Percentiles rank a stretch among this genome's conserved stretches.
Evolutionary conservation across 2,797 vertebrate genomes (phyloP).

Genomic region (Chiroxiphia lanceolata): DNA sequence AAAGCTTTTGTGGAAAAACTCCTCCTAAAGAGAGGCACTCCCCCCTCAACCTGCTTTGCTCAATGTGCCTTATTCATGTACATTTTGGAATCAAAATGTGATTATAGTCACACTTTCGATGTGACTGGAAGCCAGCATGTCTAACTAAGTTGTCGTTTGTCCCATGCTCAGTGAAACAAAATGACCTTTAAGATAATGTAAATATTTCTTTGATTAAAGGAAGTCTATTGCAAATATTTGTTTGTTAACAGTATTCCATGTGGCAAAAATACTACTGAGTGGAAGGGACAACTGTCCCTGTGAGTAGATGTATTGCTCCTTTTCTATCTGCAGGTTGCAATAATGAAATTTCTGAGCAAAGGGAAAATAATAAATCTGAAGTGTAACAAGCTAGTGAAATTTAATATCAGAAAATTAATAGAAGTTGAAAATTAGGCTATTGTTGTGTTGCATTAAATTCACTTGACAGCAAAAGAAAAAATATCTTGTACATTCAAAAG

Average conservation of each 20-base stretch:
- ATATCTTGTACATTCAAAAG: conserved; percentile 72
- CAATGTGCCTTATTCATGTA: conserved; percentile 50
- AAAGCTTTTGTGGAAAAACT: conserved; percentile 59
- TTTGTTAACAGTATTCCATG: conserved; percentile 6
- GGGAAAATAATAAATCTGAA: not conserved
- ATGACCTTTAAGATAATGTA: conserved; percentile 11
- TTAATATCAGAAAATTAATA: conserved; percentile 56
- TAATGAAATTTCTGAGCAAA: not conserved
- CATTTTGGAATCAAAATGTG: conserved; percentile 52
- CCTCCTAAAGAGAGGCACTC: conserved; percentile 43
- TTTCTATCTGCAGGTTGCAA: conserved; percentile 3
- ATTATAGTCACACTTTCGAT: conserved; percentile 27
- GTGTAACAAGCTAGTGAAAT: conserved; percentile 15
- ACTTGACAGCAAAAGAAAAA: conserved; percentile 52
- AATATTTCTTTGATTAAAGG: conserved; percentile 15
- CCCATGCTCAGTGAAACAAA: conserved; percentile 47
- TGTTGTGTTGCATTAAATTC: conserved; percentile 45
- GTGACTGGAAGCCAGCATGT: conserved; percentile 21
- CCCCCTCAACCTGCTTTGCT: not conserved
- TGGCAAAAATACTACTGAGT: not conserved
- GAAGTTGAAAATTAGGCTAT: conserved; percentile 59
- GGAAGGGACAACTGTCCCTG: not conserved
- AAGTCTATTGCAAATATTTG: conserved; percentile 22
- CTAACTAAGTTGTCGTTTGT: conserved; percentile 46
- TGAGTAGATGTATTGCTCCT: not conserved